phyloP scores from a whole-genome alignment of 37 sponge, comb jelly and placozoan species.

The Crambe crambe region DNA sequence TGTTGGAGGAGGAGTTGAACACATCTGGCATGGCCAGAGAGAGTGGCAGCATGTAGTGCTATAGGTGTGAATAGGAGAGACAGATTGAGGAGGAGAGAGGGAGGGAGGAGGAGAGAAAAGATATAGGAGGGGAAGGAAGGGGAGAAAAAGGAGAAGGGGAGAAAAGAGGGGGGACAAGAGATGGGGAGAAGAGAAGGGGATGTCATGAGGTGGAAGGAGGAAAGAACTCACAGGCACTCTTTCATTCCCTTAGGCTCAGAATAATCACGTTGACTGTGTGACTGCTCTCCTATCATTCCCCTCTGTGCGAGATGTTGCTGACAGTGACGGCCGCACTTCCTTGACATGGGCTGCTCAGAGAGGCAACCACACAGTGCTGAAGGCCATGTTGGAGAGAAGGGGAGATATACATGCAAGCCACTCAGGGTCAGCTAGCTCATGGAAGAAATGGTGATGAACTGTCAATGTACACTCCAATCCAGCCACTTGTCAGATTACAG shows the following conservation, averaged over 20 bases:
- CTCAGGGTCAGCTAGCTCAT: slow-evolving; percentile 72
- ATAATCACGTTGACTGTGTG: slow-evolving; percentile 68
- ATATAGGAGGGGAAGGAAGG: background rate
- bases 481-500: no score
- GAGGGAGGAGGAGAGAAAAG: background rate
- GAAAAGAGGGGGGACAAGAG: background rate
- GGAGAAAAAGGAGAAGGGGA: background rate
- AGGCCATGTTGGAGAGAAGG: slow-evolving; percentile 61
- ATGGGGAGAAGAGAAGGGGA: background rate
- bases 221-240: background rate
- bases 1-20: slow-evolving; percentile 77
- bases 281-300: slow-evolving; percentile 38
- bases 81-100: background rate
- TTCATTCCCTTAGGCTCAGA: slow-evolving; percentile 43
- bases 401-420: slow-evolving; percentile 35
- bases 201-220: background rate
- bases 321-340: slow-evolving; percentile 81
- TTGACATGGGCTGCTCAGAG: slow-evolving; percentile 89
- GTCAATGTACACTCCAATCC: no score
- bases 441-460: no score
- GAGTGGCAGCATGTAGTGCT: slow-evolving; percentile 89
- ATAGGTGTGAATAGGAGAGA: background rate
- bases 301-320: slow-evolving; percentile 38
- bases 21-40: slow-evolving; percentile 71
- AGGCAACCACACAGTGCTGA: slow-evolving; percentile 68